phyloP scores from a whole-genome alignment of 1,140 invertebrate species.

The Xylocopa sonorina region DNA sequence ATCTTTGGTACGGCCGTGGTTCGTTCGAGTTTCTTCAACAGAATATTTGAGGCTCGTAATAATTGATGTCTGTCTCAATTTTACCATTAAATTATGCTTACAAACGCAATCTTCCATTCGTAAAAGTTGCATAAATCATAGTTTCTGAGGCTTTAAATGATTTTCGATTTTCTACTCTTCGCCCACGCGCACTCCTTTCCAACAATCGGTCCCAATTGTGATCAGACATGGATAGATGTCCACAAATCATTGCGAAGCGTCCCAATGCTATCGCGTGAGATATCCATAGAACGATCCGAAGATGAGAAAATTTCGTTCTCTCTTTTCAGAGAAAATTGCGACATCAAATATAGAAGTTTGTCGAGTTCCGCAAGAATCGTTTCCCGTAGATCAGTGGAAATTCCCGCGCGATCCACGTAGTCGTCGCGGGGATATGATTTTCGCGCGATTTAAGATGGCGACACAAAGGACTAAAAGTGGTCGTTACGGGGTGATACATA shows the following conservation, averaged over 20 bases:
- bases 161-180: too few species aligned
- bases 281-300: neutral
- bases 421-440: neutral
- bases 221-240: constrained; percentile 19
- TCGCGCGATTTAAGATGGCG: neutral
- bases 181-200: too few species aligned
- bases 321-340: neutral
- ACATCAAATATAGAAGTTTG: neutral
- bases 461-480: neutral
- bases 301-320: neutral
- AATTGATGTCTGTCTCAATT: too few species aligned
- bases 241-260: constrained; percentile 55
- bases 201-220: constrained; percentile 47
- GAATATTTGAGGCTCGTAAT: too few species aligned
- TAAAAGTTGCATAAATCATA: too few species aligned
- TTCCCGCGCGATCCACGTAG: too few species aligned
- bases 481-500: neutral
- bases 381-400: too few species aligned
- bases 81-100: too few species aligned
- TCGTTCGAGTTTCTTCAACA: too few species aligned
- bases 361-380: neutral
- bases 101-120: too few species aligned
- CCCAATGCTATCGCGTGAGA: neutral
- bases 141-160: too few species aligned
- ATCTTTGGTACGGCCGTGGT: too few species aligned